Conservation (phyloP, 92 coral and sea anemone species). For the Porites divaricata region DNA sequence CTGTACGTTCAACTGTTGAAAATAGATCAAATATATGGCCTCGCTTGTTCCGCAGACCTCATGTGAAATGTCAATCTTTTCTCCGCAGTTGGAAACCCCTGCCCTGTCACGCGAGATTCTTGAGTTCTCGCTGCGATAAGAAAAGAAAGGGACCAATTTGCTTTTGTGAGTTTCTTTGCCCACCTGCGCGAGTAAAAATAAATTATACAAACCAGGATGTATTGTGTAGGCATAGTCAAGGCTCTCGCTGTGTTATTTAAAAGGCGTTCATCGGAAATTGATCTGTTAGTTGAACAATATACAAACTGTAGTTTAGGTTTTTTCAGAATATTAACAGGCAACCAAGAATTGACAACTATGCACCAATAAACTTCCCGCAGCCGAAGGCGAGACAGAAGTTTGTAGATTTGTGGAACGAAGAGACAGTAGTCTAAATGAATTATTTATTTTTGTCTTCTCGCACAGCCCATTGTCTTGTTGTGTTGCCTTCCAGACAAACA, state of each 20-base stretch:
- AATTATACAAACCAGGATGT: conserved; percentile 28
- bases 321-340: conserved; percentile 19
- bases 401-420: neutral
- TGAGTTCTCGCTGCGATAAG: conserved; percentile 38
- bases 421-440: neutral
- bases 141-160: conserved; percentile 38
- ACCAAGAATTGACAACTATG: conserved; percentile 18
- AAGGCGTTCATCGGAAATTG: conserved; percentile 91
- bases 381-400: conserved; percentile 38
- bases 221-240: conserved; percentile 40
- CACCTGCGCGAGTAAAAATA: conserved; percentile 55
- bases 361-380: conserved; percentile 18
- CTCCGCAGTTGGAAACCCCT: conserved; percentile 12
- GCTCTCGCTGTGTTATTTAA: conserved; percentile 53
- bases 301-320: conserved; percentile 61
- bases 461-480: neutral
- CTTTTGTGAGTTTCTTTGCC: conserved; percentile 34
- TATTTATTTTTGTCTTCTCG: conserved; percentile 5
- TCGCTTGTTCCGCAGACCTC: conserved; percentile 7
- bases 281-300: conserved; percentile 72
- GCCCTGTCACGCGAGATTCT: conserved; percentile 56
- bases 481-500: conserved; percentile 19
- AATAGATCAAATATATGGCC: neutral
- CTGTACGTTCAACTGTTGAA: conserved; percentile 11
- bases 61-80: conserved; percentile 28